A percentile compares a stretch with the other conserved stretches of the same genome.
Conservation (phyloP, 2,113 vertebrate genomes). For the Myocastor coypus region DNA sequence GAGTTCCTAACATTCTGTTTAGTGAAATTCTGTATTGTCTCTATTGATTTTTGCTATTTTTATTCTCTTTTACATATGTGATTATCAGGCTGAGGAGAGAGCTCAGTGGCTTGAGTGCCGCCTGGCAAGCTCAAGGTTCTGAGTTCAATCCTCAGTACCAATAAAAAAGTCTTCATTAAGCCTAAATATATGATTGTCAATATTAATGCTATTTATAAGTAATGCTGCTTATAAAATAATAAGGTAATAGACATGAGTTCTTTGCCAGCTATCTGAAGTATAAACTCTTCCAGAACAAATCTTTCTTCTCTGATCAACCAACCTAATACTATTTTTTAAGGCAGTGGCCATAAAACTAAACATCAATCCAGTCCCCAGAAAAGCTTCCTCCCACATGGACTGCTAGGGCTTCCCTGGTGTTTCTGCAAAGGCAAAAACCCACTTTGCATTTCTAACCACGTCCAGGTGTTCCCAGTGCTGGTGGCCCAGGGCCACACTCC, state of each 20-base stretch:
- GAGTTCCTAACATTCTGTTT: no score
- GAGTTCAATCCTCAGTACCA: no score
- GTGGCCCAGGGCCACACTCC: neutral
- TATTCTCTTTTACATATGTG: no score
- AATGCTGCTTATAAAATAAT: neutral
- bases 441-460: neutral
- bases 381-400: neutral
- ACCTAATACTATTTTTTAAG: neutral
- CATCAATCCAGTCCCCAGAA: neutral
- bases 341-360: neutral
- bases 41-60: no score
- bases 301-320: neutral
- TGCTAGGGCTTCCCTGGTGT: neutral
- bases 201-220: neutral
- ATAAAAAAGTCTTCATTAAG: no score
- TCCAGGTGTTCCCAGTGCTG: neutral
- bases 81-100: no score
- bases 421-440: neutral
- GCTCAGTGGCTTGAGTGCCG: no score
- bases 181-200: neutral
- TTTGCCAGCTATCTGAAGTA: neutral
- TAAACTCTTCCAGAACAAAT: neutral
- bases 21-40: no score
- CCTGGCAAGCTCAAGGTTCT: no score
- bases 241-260: constrained; percentile 17